phyloP scores from a whole-genome alignment of 2,888 invertebrate species.

The Priapulus caudatus region DNA sequence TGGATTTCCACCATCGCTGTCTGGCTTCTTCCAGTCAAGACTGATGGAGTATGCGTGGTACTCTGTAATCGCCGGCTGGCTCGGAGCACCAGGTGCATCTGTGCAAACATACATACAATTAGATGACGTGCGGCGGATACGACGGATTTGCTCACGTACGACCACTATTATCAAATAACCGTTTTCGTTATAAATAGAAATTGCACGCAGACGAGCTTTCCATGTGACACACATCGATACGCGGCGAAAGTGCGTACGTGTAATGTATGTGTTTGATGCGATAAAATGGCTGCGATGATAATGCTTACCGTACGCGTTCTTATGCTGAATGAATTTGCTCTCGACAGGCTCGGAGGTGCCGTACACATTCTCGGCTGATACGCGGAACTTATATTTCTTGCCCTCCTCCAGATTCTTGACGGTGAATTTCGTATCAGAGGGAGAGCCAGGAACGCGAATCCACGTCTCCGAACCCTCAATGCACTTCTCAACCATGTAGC shows the following conservation, averaged over 20 bases:
- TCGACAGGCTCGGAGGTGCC: slow-evolving; percentile 88
- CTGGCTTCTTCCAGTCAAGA: slow-evolving; percentile 83
- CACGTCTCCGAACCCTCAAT: slow-evolving; percentile 79
- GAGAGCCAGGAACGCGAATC: slow-evolving; percentile 85
- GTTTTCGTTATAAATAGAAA: no score
- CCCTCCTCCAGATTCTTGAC: slow-evolving; percentile 86
- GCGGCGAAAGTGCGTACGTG: no score
- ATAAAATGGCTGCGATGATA: no score
- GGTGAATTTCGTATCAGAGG: slow-evolving; percentile 75
- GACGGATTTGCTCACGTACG: no score
- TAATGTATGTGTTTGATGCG: no score
- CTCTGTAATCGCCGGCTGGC: slow-evolving; percentile 26
- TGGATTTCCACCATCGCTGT: slow-evolving; percentile 80
- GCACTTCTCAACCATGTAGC: slow-evolving; percentile 82
- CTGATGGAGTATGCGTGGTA: not conserved
- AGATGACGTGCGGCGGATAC: no score
- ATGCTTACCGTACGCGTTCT: slow-evolving; percentile 67
- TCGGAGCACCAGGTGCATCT: slow-evolving; percentile 38
- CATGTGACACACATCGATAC: no score
- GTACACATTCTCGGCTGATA: slow-evolving; percentile 90
- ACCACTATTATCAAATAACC: no score
- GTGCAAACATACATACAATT: no score
- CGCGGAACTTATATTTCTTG: slow-evolving; percentile 78
- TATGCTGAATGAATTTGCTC: slow-evolving; percentile 77
- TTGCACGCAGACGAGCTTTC: no score